These are phyloP conservation scores for Protosalanx chinensis DNA, from an alignment of 2,797 vertebrate genomes.

Conservation along the genomic window DNA sequence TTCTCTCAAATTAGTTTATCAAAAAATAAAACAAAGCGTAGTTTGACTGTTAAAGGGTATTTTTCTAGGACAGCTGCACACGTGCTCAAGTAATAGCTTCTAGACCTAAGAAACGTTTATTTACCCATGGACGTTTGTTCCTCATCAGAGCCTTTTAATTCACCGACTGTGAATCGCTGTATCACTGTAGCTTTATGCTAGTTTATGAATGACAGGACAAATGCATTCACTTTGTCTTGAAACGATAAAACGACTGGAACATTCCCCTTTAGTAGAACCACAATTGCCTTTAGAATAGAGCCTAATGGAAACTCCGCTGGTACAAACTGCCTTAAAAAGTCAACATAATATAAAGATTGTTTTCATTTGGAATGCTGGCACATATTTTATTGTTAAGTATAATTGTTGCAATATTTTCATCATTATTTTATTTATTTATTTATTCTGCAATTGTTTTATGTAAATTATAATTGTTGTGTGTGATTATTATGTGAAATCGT, in stretches of 20 bases:
- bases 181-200: conserved; percentile 87
- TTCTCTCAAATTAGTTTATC: conserved; percentile 71
- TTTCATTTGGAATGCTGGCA: conserved; percentile 75
- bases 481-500: conserved; percentile 71
- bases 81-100: conserved; percentile 79
- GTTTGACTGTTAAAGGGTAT: conserved; percentile 81
- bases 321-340: conserved; percentile 92
- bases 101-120: conserved; percentile 84
- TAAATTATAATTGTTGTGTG: conserved; percentile 81
- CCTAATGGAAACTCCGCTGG: conserved; percentile 83
- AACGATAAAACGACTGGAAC: conserved; percentile 68
- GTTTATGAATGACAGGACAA: conserved; percentile 82
- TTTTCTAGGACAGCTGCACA: conserved; percentile 79
- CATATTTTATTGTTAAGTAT: conserved; percentile 75
- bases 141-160: conserved; percentile 75
- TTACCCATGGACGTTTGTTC: conserved; percentile 70
- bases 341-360: conserved; percentile 74
- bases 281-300: conserved; percentile 92
- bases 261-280: conserved; percentile 90
- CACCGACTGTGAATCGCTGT: conserved; percentile 79
- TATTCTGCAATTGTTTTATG: conserved; percentile 89
- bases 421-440: conserved; percentile 99
- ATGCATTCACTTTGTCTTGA: conserved; percentile 75
- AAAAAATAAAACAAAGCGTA: conserved; percentile 71
- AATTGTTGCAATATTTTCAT: conserved; percentile 94